Evolutionary conservation across 1,140 invertebrate genomes (phyloP).

Genomic region (Drosophila serrata): DNA sequence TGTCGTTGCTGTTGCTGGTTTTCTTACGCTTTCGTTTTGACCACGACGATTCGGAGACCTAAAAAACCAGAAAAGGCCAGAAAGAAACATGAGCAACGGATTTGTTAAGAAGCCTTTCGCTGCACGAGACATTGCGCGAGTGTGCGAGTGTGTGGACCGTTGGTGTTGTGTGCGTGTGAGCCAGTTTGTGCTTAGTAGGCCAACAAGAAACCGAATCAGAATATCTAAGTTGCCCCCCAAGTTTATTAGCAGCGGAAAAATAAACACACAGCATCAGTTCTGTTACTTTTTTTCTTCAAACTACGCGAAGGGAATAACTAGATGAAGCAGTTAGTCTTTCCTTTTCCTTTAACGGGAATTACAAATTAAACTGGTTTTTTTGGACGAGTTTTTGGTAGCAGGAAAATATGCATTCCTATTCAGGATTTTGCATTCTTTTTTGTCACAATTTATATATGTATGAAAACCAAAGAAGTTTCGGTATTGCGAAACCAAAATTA

Average conservation of each 20-base stretch:
- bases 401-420: neutral
- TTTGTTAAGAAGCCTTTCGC: slow-evolving; percentile 48
- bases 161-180: slow-evolving; percentile 33
- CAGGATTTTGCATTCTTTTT: neutral
- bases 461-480: neutral
- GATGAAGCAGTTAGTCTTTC: slow-evolving; percentile 8
- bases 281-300: neutral
- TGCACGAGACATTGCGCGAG: slow-evolving; percentile 6
- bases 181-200: slow-evolving; percentile 74
- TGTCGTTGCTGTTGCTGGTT: slow-evolving; percentile 8
- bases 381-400: neutral
- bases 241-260: slow-evolving; percentile 26
- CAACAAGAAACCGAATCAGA: slow-evolving; percentile 56
- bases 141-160: slow-evolving; percentile 1
- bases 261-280: slow-evolving; percentile 14
- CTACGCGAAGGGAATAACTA: slow-evolving; percentile 13
- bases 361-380: slow-evolving; percentile 10
- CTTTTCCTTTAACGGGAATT: slow-evolving; percentile 9
- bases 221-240: slow-evolving; percentile 35
- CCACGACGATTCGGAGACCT: slow-evolving; percentile 55
- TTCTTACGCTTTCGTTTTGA: slow-evolving; percentile 67
- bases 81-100: slow-evolving; percentile 51
- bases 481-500: neutral
- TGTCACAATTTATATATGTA: too few relatives aligned
- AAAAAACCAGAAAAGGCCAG: slow-evolving; percentile 64